Conservation (phyloP, 2,888 invertebrate species). For the Yponomeuta malinellus region DNA sequence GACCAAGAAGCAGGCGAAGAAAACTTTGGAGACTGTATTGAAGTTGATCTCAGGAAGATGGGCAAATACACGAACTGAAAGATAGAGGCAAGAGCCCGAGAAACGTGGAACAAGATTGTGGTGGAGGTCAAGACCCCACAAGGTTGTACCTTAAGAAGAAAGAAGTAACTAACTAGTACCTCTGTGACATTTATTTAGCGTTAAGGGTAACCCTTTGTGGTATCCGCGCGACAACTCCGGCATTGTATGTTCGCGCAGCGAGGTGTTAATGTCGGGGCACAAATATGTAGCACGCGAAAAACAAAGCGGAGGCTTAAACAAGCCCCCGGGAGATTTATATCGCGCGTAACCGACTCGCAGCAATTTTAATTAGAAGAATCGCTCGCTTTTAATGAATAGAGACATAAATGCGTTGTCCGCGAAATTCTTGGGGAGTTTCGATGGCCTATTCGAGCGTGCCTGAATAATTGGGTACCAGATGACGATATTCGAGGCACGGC, state of each 20-base stretch:
- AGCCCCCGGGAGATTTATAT: slow-evolving; percentile 46
- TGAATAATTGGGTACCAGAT: slow-evolving; percentile 58
- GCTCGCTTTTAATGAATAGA: slow-evolving; percentile 55
- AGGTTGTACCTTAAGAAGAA: too few relatives aligned
- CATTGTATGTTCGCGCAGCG: slow-evolving; percentile 37
- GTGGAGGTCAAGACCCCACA: too few relatives aligned
- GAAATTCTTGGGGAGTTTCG: slow-evolving; percentile 36
- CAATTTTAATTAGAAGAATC: slow-evolving; percentile 59
- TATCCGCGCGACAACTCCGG: slow-evolving; percentile 31
- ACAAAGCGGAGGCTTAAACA: slow-evolving; percentile 38
- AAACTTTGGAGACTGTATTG: too few relatives aligned
- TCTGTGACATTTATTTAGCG: slow-evolving; percentile 18
- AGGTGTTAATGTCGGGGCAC: slow-evolving; percentile 52
- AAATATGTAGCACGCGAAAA: slow-evolving; percentile 53
- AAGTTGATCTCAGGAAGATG: too few relatives aligned
- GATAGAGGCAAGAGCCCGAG: too few relatives aligned
- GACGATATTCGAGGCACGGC: slow-evolving; percentile 46
- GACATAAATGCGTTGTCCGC: slow-evolving; percentile 44
- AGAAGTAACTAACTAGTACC: background rate
- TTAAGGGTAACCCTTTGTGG: slow-evolving; percentile 38
- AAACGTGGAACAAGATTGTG: too few relatives aligned
- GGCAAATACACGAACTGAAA: too few relatives aligned
- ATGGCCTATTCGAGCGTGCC: slow-evolving; percentile 46
- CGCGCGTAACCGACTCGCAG: slow-evolving; percentile 41
- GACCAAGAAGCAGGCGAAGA: too few relatives aligned